Evolutionary conservation across 2,888 invertebrate species (phyloP), one percentile per base, ranked within the genome.

Genomic region (Mycogona germanica): DNA sequence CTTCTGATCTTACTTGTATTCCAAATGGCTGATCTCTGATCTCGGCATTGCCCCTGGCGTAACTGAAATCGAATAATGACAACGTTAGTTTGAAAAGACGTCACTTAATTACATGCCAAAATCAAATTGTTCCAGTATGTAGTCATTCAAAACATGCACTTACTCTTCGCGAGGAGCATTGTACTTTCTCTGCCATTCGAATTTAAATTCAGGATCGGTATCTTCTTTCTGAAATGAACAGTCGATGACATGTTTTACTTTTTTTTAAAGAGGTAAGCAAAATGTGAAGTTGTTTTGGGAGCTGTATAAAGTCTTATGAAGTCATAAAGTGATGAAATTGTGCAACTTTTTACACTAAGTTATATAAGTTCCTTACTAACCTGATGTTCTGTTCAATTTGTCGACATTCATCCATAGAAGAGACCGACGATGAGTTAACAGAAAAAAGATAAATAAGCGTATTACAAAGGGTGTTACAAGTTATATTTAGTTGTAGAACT

Each of bases 101-200:
- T 32, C n/a, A 32, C 9, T 32, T n/a, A 44, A 23, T 2, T 21
- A 26, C 25, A n/a, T 25, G 19, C 21, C 19, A 19, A 44, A 44
- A 1, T 5, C n/a, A 44, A 26, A 44, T 21, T 44, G 25, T 44
- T 21, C n/a, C 5, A 44, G 7, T 42, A 3, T 3, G 25, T 38
- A 17, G 30, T 14, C 35, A 21, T 47, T 3, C 26, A 26, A 12
- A 19, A 51, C 17, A 47, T 53, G n/a, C 40, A 67, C 70, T 69
- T 70, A 78, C 75, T 76, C 92, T 73, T 99, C 98, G 69, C 98
- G 77, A 0, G 98, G 98, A 4, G 98, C 98, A 74, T 97, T 97
- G 66, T 92, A 98, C 69, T 97, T 97, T 44, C 98, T 77, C 71
- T 98, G 98, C 98, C 98, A 99, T 68, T 99, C 98, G 74, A 99